These are phyloP conservation scores for Drosophila recens DNA, from an alignment of 2,888 invertebrate species.

Conservation along the genomic window DNA sequence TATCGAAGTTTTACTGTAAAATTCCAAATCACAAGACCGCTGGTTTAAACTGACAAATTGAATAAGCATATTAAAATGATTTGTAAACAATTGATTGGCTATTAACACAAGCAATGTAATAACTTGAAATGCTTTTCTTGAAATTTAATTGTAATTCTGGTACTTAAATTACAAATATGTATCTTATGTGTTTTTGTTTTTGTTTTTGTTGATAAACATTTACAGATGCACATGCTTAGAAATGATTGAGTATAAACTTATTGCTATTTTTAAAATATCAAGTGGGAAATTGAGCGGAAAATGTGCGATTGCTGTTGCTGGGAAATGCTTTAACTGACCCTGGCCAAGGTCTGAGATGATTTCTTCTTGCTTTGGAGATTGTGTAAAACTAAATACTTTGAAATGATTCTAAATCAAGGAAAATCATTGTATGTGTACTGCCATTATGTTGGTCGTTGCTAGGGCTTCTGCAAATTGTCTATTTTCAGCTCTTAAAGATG, in stretches of 20 bases:
- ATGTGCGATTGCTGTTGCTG: conserved; percentile 1
- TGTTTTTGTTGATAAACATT: conserved; percentile 1
- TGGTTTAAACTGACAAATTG: background rate
- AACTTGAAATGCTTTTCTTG: background rate
- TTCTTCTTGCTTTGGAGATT: background rate
- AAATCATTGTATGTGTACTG: conserved; percentile 1
- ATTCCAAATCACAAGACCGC: background rate
- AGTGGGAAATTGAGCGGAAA: conserved; percentile 15
- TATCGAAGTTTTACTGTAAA: background rate
- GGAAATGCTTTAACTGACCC: conserved; percentile 9
- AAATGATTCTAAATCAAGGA: conserved; percentile 3
- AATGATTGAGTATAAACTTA: conserved; percentile 3
- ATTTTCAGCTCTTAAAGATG: conserved; percentile 20
- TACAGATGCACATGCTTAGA: background rate
- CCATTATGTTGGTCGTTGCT: conserved; percentile 20
- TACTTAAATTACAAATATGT: background rate
- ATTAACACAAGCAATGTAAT: background rate
- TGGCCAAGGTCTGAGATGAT: background rate
- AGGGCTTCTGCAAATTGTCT: conserved; percentile 37
- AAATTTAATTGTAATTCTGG: background rate
- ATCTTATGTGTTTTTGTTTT: background rate
- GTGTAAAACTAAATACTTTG: background rate
- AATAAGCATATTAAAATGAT: background rate
- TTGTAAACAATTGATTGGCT: background rate
- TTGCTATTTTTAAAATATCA: conserved; percentile 17